Base-by-base conservation (phyloP, 2,797 vertebrate genomes). In the Stomatorhinus walkeri region DNA sequence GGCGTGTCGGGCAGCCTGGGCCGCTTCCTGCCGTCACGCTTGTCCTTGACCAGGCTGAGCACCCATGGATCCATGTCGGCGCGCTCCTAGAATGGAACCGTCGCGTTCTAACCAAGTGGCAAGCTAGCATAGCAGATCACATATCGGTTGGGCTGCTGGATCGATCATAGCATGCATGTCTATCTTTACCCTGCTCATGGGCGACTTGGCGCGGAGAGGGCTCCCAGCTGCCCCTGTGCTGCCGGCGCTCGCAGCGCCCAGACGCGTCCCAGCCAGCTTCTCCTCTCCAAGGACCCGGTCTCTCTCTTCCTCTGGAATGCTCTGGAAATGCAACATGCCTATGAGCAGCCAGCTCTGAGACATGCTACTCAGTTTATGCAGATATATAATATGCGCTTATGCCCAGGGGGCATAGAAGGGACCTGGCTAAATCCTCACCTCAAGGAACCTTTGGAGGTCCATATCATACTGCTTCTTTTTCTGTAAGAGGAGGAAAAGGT, bases 381-480 rank as follows among this genome's bases (percentile, higher is more conserved):
- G n/a, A 59, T 59, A 59, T 59, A 19, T 54, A 24, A 61, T 24
- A n/a, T 56, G 5, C 1, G 54, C 24, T 28, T 56, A 32, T 68
- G 28, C 10, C 61, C 61, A 51, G 48, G 81, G 48, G 8, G 43
- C 19, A 28, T 8, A 12, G 19, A 14, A 14, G n/a, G n/a, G 43
- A 24, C 22, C 48, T 46, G 43, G 40, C 16, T 59, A 2, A 24
- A 36, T 59, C 64, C 91, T 91, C 88, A 96, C 96, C 95, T 96
- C 95, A 19, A 96, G 92, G 79, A 96, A 96, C 51, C 95, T 90
- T 93, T 96, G 95, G 87, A 96, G 92, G 92, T 96, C 96, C 0
- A 95, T 81, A 83, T 96, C 95, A 9, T 95, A 96, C 92, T 96
- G 96, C 91, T 96, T 96, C 94, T 96, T 96, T 91, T 92, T 96